These are phyloP conservation scores for Forbesichthys papilliferus DNA, from an alignment of 2,113 vertebrate species.

Conservation along the genomic window DNA sequence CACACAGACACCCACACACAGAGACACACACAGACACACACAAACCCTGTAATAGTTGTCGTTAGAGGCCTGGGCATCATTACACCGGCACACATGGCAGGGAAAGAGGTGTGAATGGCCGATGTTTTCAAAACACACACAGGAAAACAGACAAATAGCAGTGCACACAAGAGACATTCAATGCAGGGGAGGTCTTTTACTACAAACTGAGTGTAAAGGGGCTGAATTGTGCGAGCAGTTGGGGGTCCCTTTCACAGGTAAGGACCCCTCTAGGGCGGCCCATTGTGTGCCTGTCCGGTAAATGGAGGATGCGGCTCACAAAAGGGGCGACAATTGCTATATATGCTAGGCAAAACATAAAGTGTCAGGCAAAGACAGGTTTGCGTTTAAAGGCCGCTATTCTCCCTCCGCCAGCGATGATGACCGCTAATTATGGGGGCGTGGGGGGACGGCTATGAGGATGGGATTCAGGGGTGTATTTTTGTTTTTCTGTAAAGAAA, in stretches of 20 bases:
- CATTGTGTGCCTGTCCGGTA: conserved; percentile 74
- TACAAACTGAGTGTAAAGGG: conserved; percentile 66
- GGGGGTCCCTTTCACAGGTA: conserved; percentile 80
- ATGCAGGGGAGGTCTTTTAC: conserved; percentile 53
- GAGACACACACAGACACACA: conserved; percentile 41
- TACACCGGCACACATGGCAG: conserved; percentile 55
- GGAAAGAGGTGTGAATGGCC: conserved; percentile 70
- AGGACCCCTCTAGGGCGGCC: conserved; percentile 68
- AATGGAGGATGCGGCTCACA: conserved; percentile 71
- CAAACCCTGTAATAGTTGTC: conserved; percentile 9
- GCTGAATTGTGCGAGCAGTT: conserved; percentile 62
- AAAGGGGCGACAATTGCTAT: conserved; percentile 74
- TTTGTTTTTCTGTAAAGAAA: conserved; percentile 57
- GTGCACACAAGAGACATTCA: conserved; percentile 68
- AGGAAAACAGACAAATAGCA: conserved; percentile 72
- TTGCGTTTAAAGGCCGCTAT: conserved; percentile 73
- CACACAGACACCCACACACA: conserved; percentile 19
- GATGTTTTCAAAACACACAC: conserved; percentile 70
- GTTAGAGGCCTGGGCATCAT: conserved; percentile 47
- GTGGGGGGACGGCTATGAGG: conserved; percentile 14
- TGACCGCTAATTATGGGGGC: conserved; percentile 73
- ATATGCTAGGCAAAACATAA: conserved; percentile 69
- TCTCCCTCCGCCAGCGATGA: conserved; percentile 68
- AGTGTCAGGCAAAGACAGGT: conserved; percentile 74
- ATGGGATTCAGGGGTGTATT: conserved; percentile 27